Base-by-base conservation (phyloP, 2,113 vertebrate genomes). In the Ameiurus melas region DNA sequence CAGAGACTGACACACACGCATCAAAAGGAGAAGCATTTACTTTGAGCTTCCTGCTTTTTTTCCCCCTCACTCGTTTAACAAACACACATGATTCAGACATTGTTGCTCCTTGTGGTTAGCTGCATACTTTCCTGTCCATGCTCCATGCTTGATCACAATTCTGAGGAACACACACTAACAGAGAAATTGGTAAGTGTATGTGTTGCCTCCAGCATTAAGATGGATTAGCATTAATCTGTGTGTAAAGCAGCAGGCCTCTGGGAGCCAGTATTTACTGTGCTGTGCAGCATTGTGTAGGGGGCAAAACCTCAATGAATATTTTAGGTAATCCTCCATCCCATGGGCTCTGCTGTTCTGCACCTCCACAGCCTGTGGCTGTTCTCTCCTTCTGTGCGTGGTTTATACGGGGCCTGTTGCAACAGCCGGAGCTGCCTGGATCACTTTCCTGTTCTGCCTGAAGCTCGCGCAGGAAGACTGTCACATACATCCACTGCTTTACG, bases 151-250 rank as follows among this genome's bases (percentile, higher is more conserved):
- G 33, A 60, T 86, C 8, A 80, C 75, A 9, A 75, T 90, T 88
- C 55, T 77, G 25, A 86, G 78, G 85, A 78, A 62, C 53, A 62
- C 33, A 30, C 47, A 36, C 55, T 22, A 84, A 88, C 47, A 0
- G 20, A 88, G 36, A 90, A 73, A 43, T 80, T n/a, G 6, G 70
- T 78, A 68, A 60, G 83, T 79, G 71, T 64, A 66, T 80, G 36
- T 79, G 73, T 17, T 87, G 73, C 55, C 75, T 81, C 33, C 62
- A 81, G 90, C 83, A 73, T 92, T 90, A 90, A 90, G 82, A 84
- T 88, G 87, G 90, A 89, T 93, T 91, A 91, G 87, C 90, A 70
- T 80, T 92, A 90, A 91, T 90, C 88, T 91, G 87, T 82, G 22
- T 89, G 68, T 90, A 89, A 91, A 91, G 53, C 84, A n/a, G 22